Base-by-base conservation (phyloP, 2,888 invertebrate species). In the Drosophila helvetica region DNA sequence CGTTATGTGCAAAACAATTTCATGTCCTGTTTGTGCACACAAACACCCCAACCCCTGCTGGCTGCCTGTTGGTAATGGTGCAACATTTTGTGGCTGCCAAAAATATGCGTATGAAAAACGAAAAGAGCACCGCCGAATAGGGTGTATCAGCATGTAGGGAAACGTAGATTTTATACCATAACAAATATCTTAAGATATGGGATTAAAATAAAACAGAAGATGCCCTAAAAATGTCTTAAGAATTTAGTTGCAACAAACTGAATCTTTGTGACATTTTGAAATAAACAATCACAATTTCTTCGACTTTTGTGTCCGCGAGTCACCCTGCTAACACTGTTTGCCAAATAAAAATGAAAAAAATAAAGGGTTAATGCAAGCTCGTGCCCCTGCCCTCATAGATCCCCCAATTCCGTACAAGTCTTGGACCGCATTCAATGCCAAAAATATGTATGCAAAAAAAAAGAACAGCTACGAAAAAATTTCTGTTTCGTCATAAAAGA, bases 1-100 rank as follows among this genome's bases (percentile, higher is more conserved):
- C 83, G 86, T 85, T 80, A 83, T 83, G 86, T 80, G 69, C 78
- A 75, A 83, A 83, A 83, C 83, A 83, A 83, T 83, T 83, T 86
- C 83, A 86, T 86, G 67, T 80, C 69, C 72, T 71, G 54, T 64
- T 66, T 66, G 65, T 69, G 60, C 70, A n/a, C 38, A n/a, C 7
- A n/a, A n/a, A 0, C 2, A 62, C 71, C 62, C 70, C 60, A 67
- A 60, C 53, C 51, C 63, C 55, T 48, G 56, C 43, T 64, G 30
- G 54, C 42, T 15, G 33, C 51, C 61, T 65, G 76, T 53, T 71
- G 71, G 60, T 69, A 65, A 67, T 75, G 61, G 66, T 60, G 75
- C 65, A 86, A 74, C 68, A 80, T 80, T 74, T 80, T 83, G 83
- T 74, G 83, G 86, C 77, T 74, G 67, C 56, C 72, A 68, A 70